These are phyloP conservation scores for Molossus alvarezi DNA, from an alignment of 2,797 vertebrate species.

Conservation along the genomic window DNA sequence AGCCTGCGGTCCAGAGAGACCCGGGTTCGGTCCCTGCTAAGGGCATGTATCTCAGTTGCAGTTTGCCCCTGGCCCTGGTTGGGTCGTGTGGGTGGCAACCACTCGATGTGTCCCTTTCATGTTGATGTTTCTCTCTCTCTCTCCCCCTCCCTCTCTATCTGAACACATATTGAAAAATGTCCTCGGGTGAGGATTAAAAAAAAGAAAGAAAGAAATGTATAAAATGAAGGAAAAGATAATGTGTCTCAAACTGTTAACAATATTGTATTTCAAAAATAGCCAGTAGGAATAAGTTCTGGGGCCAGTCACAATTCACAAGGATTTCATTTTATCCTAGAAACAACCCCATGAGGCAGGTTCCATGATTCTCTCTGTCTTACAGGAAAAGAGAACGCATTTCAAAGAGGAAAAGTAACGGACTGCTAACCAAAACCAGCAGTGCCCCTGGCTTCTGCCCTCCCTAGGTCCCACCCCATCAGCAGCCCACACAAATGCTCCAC, in stretches of 20 bases:
- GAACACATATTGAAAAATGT: background rate
- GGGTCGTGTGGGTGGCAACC: no score
- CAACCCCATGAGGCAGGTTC: no score
- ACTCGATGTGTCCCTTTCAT: no score
- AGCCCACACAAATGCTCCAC: no score
- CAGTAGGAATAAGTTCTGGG: background rate
- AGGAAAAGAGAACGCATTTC: conserved; percentile 31
- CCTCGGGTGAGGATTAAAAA: no score
- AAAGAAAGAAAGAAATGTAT: background rate
- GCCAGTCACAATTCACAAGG: background rate
- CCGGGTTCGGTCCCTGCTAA: no score
- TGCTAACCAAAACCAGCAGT: background rate
- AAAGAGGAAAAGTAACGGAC: background rate
- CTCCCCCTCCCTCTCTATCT: background rate
- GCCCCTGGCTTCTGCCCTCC: background rate
- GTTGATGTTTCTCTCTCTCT: background rate
- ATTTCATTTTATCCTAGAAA: background rate
- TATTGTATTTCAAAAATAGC: conserved; percentile 9
- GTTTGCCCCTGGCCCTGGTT: no score
- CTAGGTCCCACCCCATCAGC: background rate
- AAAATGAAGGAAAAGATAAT: background rate
- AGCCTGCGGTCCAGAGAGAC: no score
- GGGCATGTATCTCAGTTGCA: no score
- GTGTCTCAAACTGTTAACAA: background rate
- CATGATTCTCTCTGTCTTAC: background rate